Base-by-base conservation (phyloP, 2,797 vertebrate genomes). In the Semaprochilodus insignis region DNA sequence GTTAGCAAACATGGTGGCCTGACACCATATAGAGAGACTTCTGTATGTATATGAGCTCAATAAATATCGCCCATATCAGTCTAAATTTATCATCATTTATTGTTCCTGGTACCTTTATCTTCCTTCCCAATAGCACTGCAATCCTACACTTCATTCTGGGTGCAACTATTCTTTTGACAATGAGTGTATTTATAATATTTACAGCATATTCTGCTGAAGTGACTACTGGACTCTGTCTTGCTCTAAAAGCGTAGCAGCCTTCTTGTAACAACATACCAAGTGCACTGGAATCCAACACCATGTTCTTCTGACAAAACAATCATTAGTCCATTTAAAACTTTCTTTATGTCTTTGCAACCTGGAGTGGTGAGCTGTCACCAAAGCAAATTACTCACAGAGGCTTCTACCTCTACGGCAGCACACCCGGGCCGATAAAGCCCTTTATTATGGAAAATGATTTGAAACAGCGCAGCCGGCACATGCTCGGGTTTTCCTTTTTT, bases 381-480 rank as follows among this genome's bases (percentile, higher is more conserved):
- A 92, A 92, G 85, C 86, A 85, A 89, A 78, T 90, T 84, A 85
- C 88, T 92, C 85, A 92, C 88, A 72, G 44, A 86, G 89, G 91
- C 87, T 90, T 74, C 88, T 91, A 40, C 88, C 91, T 83, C 91
- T 60, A 44, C 78, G 69, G 51, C 87, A 93, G 93, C 96, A 93
- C 94, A 96, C 92, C 90, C 88, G 88, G 91, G 90, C 92, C 92
- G 95, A 96, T 97, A 78, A 97, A 97, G 95, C 96, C 94, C 96
- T 97, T 98, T 97, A 97, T 96, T 97, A 95, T 93, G 95, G 95
- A 96, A 96, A 96, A 97, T 96, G 95, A 96, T 97, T 96, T 96
- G 94, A 97, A 97, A 97, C 95, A 91, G 94, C 34, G 7, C 85
- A 94, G 94, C 96, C 94, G 94, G 94, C 94, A 91, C 93, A 96